Percentiles rank a stretch among this genome's conserved stretches.
These are phyloP conservation scores for Invenusta paracnida DNA, from an alignment of 2,888 invertebrate genomes.

Conservation along the genomic window DNA sequence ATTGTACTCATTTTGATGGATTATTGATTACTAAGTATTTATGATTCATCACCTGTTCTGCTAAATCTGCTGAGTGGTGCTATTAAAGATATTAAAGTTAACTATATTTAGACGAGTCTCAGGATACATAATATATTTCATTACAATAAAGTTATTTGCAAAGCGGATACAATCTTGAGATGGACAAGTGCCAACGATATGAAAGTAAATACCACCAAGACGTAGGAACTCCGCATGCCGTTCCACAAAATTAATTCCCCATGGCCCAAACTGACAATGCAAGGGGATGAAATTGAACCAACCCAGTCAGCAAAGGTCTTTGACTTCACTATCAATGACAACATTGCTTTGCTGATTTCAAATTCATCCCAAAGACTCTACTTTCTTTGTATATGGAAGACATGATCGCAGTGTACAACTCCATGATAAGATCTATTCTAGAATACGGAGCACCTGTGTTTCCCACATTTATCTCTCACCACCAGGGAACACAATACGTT, in stretches of 20 bases:
- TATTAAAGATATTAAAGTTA: too few species aligned
- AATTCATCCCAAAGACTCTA: too few species aligned
- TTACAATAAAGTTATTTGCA: too few species aligned
- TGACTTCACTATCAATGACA: neutral
- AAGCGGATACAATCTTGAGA: neutral
- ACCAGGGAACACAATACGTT: neutral
- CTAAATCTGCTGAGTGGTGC: too few species aligned
- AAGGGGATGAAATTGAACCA: neutral
- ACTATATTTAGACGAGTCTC: too few species aligned
- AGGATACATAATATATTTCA: too few species aligned
- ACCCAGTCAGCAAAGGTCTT: neutral
- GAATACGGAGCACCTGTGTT: neutral
- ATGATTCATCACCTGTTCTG: too few species aligned
- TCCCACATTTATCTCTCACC: neutral
- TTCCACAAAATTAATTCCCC: neutral
- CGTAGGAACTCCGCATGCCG: neutral
- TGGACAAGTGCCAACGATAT: neutral
- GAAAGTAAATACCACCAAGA: neutral
- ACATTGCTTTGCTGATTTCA: neutral
- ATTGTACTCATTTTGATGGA: too few species aligned
- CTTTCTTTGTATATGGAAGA: too few species aligned
- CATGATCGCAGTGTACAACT: neutral
- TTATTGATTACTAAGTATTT: too few species aligned
- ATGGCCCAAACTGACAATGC: neutral
- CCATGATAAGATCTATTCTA: neutral